Percentiles rank a stretch among this genome's conserved stretches.
phyloP scores from a whole-genome alignment of 2,888 invertebrate genomes.

The Diarsia dahlii region DNA sequence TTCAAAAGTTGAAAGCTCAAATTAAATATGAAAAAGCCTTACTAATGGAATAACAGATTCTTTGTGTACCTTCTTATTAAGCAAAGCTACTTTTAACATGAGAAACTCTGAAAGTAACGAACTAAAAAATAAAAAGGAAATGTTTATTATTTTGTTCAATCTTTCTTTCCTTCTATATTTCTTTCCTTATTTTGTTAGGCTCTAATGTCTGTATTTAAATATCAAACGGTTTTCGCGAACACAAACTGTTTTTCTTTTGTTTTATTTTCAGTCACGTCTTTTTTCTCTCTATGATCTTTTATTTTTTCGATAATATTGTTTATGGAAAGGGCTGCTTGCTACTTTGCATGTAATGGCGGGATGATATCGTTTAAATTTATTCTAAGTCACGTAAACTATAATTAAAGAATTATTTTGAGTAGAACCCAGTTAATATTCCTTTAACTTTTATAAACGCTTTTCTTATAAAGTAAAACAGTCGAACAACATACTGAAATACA shows the following conservation, averaged over 20 bases:
- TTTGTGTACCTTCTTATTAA: conserved; percentile 19
- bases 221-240: conserved; percentile 38
- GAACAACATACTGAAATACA: too few relatives aligned
- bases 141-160: conserved; percentile 16
- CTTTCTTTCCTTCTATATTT: conserved; percentile 3
- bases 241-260: conserved; percentile 17
- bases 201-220: conserved; percentile 32
- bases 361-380: conserved; percentile 2
- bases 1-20: background rate
- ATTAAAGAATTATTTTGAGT: background rate
- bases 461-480: too few relatives aligned
- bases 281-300: background rate
- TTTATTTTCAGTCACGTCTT: conserved; percentile 12
- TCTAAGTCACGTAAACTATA: conserved; percentile 3
- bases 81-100: background rate
- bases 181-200: conserved; percentile 33
- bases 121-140: conserved; percentile 25
- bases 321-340: background rate
- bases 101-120: conserved; percentile 20
- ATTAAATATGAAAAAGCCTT: conserved; percentile 12
- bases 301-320: background rate
- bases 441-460: too few relatives aligned
- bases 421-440: too few relatives aligned
- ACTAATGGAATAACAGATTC: conserved; percentile 24
- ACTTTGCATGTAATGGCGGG: background rate